Conservation (phyloP, 2,888 invertebrate genomes). For the Eupithecia exiguata region DNA sequence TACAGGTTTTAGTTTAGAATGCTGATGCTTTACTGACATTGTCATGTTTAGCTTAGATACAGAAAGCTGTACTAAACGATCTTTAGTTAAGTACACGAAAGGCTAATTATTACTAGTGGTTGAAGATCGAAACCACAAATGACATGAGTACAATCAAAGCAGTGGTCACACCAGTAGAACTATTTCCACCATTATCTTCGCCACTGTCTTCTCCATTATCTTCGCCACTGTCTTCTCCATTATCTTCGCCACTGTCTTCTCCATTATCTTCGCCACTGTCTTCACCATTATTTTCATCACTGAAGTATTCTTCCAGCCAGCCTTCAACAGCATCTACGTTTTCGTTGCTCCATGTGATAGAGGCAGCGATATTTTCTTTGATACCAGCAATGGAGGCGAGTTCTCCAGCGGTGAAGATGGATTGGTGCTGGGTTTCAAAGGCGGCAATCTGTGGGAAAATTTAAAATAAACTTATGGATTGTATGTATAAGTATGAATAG, state of each 20-base stretch:
- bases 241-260: not conserved
- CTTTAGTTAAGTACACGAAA: not conserved
- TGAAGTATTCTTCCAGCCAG: constrained; percentile 64
- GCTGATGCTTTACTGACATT: not conserved
- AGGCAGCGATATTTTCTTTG: constrained; percentile 70
- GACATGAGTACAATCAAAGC: constrained; percentile 60
- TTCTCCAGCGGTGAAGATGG: constrained; percentile 70
- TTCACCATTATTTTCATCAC: constrained; percentile 28
- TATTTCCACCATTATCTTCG: not conserved
- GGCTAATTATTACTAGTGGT: constrained; percentile 39
- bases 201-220: not conserved
- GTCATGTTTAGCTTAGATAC: not conserved
- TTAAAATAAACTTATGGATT: not conserved
- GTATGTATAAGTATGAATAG: not conserved
- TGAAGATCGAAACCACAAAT: constrained; percentile 54
- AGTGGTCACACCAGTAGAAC: constrained; percentile 56
- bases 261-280: not conserved
- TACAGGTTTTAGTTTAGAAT: not conserved
- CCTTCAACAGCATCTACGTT: constrained; percentile 59
- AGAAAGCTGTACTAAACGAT: not conserved
- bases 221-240: not conserved
- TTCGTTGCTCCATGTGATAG: constrained; percentile 65
- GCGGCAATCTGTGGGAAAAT: constrained; percentile 55
- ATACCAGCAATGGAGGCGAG: constrained; percentile 64
- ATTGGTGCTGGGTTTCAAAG: constrained; percentile 55